Evolutionary conservation across 1,140 invertebrate genomes (phyloP).

Genomic region (Drosophila repletoides): DNA sequence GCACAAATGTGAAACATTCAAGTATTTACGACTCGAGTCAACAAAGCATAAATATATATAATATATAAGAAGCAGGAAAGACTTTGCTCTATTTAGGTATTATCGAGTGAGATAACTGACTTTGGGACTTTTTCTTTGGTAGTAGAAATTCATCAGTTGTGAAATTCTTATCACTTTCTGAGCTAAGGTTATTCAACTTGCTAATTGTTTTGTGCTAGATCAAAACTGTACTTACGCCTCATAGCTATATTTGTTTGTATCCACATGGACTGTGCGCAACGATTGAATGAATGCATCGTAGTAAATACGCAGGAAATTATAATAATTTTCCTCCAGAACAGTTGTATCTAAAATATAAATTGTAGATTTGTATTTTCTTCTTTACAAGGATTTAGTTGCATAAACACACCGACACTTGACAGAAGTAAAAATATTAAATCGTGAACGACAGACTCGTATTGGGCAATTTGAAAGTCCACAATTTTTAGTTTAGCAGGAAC

Average conservation of each 20-base stretch:
- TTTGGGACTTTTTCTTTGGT: too few species aligned
- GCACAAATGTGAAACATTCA: too few species aligned
- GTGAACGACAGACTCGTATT: slow-evolving; percentile 83
- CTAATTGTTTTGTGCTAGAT: too few species aligned
- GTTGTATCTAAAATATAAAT: slow-evolving; percentile 47
- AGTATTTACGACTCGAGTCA: too few species aligned
- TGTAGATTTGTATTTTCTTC: background rate
- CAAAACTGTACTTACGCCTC: slow-evolving; percentile 49
- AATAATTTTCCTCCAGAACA: slow-evolving; percentile 81
- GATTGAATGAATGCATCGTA: slow-evolving; percentile 83
- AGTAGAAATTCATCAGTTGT: too few species aligned
- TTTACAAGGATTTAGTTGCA: background rate
- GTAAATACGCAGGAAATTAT: slow-evolving; percentile 84
- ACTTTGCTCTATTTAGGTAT: too few species aligned
- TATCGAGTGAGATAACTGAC: too few species aligned
- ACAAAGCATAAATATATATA: too few species aligned
- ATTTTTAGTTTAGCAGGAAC: slow-evolving; percentile 84
- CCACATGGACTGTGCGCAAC: slow-evolving; percentile 61
- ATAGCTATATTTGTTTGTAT: slow-evolving; percentile 51
- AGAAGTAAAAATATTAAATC: slow-evolving; percentile 85
- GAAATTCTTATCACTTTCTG: too few species aligned
- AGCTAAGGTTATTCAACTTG: too few species aligned
- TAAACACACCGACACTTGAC: slow-evolving; percentile 82
- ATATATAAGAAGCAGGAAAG: too few species aligned
- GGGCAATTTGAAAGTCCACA: slow-evolving; percentile 86